Conservation (phyloP, 64 coral and sea anemone genomes). For the Platygyra sinensis region DNA sequence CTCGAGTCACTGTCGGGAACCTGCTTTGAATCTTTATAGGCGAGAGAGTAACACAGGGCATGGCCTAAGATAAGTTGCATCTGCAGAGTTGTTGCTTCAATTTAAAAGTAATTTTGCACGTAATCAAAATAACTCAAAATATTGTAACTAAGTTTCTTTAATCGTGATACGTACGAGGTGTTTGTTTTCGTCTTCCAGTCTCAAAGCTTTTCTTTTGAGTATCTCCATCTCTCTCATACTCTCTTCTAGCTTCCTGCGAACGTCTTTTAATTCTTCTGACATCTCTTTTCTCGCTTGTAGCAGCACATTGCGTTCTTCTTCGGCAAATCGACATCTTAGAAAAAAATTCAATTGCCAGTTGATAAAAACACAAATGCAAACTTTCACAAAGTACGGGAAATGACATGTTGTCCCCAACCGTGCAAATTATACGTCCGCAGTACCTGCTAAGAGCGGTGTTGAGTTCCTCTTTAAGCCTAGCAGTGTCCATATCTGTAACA, state of each 20-base stretch:
- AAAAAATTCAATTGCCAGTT: neutral
- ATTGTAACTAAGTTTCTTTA: too few species aligned
- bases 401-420: neutral
- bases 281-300: conserved; percentile 13
- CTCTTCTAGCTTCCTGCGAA: neutral
- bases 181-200: conserved; percentile 36
- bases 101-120: too few species aligned
- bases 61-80: too few species aligned
- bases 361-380: too few species aligned
- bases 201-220: conserved; percentile 21
- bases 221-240: conserved; percentile 22
- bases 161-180: neutral
- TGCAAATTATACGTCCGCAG: neutral
- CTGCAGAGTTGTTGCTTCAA: neutral
- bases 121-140: too few species aligned
- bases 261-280: conserved; percentile 26
- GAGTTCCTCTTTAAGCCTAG: conserved; percentile 10
- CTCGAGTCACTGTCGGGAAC: too few species aligned
- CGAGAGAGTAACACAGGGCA: too few species aligned
- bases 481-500: neutral
- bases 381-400: too few species aligned
- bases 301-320: conserved; percentile 4
- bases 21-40: too few species aligned
- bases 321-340: conserved; percentile 1
- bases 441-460: conserved; percentile 17